Evolutionary conservation across 1,140 invertebrate species (phyloP), one percentile per base, ranked within the genome.

Genomic region (Laodelphax striatellus): DNA sequence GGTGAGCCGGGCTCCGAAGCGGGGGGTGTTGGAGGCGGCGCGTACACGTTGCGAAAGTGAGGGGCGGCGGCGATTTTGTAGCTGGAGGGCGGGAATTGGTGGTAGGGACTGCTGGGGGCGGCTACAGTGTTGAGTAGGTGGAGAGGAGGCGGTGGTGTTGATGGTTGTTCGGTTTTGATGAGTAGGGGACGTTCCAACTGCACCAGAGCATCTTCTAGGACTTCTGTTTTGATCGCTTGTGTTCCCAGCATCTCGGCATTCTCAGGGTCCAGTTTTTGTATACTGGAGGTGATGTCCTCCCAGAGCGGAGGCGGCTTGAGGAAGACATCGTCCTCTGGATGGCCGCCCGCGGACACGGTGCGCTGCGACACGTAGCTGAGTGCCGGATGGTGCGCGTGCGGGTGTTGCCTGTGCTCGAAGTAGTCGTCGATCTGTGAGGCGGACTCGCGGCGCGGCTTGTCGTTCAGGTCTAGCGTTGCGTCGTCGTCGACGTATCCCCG

Each of bases 281-380:
- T 90, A 66, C 87, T 90, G 68, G 87, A 88, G 52, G 88, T 85
- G 70, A 92, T 91, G 75, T 92, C 89, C 72, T 92, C 89, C 89
- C 90, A 92, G 8, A 90, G 77, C 13, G 84, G 84, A 14, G 84
- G 84, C 10, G 88, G 88, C 67, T 87, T 82, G 63, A 89, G 80
- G 73, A 88, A 90, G 43, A 87, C 85, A 75, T 91, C 88, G 71
- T 92, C 88, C 70, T 85, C 82, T 64, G 77, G 77, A 58, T 73
- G 76, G 34, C 74, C 74, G 46, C 66, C 68, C 16, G 16, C 4
- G 16, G 68, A 65, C 52, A 71, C 72, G 58, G 71, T 76, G 52
- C 77, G 70, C 67, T 76, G 72, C 0, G 78, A 77, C 5, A 80
- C 78, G 64, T 78, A 79, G 63, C 76, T 44, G 8, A 56, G 66